Conservation (phyloP, 2,113 vertebrate species). For the Aegithalos caudatus region DNA sequence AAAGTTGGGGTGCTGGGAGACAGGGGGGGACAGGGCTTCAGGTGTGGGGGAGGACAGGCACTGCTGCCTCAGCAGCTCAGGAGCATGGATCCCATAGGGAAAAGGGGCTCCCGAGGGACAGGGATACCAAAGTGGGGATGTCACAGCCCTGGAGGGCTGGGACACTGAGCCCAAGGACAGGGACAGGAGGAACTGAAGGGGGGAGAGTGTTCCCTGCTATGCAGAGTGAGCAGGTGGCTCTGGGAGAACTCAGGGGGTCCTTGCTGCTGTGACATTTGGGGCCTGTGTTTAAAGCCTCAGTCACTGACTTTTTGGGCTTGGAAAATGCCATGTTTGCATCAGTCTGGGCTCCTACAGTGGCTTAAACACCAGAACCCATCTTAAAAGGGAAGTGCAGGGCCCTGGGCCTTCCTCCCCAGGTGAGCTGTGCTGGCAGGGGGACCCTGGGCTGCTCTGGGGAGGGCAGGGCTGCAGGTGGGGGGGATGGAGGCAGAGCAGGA, state of each 20-base stretch:
- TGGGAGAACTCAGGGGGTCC: neutral
- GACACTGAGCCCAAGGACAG: neutral
- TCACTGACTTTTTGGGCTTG: neutral
- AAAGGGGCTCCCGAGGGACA: neutral
- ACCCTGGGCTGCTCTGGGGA: neutral
- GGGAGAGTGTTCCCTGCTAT: rapidly evolving
- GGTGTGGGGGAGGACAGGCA: neutral
- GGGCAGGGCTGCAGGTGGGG: neutral
- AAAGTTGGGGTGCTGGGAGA: conserved; percentile 56
- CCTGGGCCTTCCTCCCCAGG: rapidly evolving
- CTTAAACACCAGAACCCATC: neutral
- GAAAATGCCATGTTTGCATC: neutral
- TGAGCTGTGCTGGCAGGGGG: rapidly evolving
- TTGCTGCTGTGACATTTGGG: neutral
- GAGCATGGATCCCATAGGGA: rapidly evolving
- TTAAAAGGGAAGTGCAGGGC: neutral
- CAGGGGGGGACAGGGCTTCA: neutral
- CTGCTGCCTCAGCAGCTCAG: neutral
- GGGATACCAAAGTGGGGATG: neutral
- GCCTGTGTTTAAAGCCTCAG: neutral
- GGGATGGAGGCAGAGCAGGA: neutral
- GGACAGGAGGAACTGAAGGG: neutral
- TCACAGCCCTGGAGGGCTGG: neutral
- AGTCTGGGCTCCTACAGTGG: neutral
- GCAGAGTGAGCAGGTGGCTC: neutral